A percentile compares a stretch with the other conserved stretches of the same genome.
These are phyloP conservation scores for Chascanopsetta lugubris DNA, from an alignment of 2,113 vertebrate genomes.

Conservation along the genomic window DNA sequence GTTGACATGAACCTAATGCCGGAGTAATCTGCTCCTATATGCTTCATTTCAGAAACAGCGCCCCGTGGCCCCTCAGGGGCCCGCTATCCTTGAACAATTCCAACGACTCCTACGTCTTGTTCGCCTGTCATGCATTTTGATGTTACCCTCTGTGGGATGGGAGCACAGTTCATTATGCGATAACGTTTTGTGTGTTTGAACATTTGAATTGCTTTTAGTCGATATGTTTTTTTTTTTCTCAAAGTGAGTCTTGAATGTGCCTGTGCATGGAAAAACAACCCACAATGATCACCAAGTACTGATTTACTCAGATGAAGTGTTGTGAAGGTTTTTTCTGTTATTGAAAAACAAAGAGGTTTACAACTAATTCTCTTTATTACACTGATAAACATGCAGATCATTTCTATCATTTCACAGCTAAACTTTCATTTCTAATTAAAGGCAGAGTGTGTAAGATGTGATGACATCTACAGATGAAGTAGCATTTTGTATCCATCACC, in stretches of 20 bases:
- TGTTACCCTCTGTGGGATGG: not conserved
- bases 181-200: slow-evolving; percentile 5
- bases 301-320: too few relatives aligned
- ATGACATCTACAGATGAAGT: too few relatives aligned
- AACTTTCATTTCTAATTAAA: too few relatives aligned
- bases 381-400: too few relatives aligned
- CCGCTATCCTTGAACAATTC: slow-evolving; percentile 13
- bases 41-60: not conserved
- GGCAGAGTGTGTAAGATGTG: too few relatives aligned
- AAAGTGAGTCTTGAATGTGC: too few relatives aligned
- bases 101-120: not conserved
- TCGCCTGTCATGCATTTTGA: slow-evolving; percentile 15
- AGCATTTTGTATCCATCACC: too few relatives aligned
- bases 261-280: too few relatives aligned
- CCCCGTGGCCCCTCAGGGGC: not conserved
- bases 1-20: slow-evolving; percentile 3
- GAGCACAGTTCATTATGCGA: not conserved
- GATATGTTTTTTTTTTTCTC: not conserved
- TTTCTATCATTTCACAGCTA: not conserved
- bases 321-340: too few relatives aligned
- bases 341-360: too few relatives aligned
- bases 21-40: not conserved
- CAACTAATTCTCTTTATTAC: too few relatives aligned
- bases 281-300: too few relatives aligned
- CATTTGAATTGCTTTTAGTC: slow-evolving; percentile 2